A percentile compares a stretch with the other conserved stretches of the same genome.
phyloP scores from a whole-genome alignment of 2,888 invertebrate genomes.

The Agrochola lychnidis region DNA sequence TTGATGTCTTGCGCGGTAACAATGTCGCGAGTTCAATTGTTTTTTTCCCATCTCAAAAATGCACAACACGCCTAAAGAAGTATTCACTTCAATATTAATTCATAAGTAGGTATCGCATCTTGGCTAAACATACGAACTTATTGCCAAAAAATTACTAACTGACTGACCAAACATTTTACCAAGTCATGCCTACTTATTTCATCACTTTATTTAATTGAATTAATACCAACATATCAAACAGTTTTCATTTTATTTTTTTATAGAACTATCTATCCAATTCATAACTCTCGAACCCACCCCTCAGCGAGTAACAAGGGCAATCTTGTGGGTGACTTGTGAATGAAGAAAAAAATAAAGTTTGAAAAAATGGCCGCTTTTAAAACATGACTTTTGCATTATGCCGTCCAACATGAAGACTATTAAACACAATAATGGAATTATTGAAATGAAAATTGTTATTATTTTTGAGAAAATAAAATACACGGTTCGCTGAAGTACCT shows the following conservation, averaged over 20 bases:
- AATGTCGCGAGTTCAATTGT: too few relatives aligned
- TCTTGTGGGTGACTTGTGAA: conserved; percentile 87
- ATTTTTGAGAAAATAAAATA: conserved; percentile 25
- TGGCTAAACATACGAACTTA: background rate
- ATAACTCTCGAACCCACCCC: conserved; percentile 77
- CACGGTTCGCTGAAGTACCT: background rate
- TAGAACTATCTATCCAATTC: conserved; percentile 65
- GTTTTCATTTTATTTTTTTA: background rate
- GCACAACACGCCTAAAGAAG: too few relatives aligned
- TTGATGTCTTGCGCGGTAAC: too few relatives aligned
- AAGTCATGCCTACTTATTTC: background rate
- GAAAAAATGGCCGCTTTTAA: conserved; percentile 75
- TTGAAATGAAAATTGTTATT: conserved; percentile 57
- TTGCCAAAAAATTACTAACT: background rate
- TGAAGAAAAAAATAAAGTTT: conserved; percentile 78
- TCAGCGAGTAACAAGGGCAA: conserved; percentile 79
- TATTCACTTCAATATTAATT: too few relatives aligned
- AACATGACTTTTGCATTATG: conserved; percentile 88
- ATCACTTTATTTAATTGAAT: background rate
- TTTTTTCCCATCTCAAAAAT: too few relatives aligned
- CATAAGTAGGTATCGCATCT: background rate
- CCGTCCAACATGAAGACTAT: conserved; percentile 70
- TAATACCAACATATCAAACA: background rate
- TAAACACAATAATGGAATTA: conserved; percentile 68
- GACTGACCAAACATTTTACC: background rate